Conservation (phyloP, 2,888 invertebrate species). For the Dromius quadrimaculatus region DNA sequence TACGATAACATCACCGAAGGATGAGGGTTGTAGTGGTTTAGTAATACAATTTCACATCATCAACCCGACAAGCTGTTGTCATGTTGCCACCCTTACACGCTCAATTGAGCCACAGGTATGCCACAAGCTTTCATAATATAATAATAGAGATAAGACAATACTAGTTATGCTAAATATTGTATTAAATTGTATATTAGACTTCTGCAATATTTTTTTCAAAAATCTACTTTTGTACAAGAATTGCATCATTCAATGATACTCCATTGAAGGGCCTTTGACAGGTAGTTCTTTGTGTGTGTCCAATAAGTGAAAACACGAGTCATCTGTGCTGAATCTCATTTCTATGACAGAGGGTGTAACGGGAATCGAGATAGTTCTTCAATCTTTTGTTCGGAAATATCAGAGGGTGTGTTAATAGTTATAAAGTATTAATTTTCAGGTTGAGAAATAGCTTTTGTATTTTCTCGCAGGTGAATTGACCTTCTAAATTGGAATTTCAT, state of each 20-base stretch:
- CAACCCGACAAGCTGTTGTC: background rate
- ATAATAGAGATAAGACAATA: too few species aligned
- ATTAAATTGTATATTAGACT: too few species aligned
- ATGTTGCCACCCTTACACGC: slow-evolving; percentile 20
- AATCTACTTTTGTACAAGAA: too few species aligned
- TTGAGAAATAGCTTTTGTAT: slow-evolving; percentile 21
- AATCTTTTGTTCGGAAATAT: slow-evolving; percentile 4
- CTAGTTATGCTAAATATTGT: too few species aligned
- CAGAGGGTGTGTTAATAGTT: slow-evolving; percentile 9
- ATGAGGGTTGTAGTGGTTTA: too few species aligned
- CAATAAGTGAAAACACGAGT: slow-evolving; percentile 40
- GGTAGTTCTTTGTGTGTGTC: slow-evolving; percentile 21
- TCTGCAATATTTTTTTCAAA: too few species aligned
- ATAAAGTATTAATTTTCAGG: slow-evolving; percentile 33
- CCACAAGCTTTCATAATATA: too few species aligned
- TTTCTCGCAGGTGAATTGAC: slow-evolving; percentile 13
- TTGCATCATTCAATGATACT: background rate
- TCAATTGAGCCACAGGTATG: slow-evolving; percentile 9
- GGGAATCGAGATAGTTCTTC: slow-evolving; percentile 15
- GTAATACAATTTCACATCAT: slow-evolving; percentile 11
- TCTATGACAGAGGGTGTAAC: slow-evolving; percentile 32
- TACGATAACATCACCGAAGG: slow-evolving; percentile 12
- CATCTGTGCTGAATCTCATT: slow-evolving; percentile 24
- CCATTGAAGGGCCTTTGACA: slow-evolving; percentile 14
- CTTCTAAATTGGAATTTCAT: slow-evolving; percentile 23